Conservation (phyloP, 2,888 invertebrate genomes). For the Macrosiphum euphorbiae region DNA sequence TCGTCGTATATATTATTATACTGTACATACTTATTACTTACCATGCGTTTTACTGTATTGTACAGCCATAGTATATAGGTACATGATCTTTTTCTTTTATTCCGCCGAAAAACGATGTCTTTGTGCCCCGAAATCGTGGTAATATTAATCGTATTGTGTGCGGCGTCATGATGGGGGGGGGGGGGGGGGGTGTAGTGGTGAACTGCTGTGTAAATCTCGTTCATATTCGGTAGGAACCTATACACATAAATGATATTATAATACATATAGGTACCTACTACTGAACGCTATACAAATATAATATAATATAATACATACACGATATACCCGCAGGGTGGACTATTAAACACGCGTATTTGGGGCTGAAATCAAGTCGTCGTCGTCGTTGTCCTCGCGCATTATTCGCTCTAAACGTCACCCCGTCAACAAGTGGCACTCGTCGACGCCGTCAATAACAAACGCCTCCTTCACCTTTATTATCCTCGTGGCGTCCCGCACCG, state of each 20-base stretch:
- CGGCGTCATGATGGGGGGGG: neutral
- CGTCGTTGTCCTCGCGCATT: slow-evolving; percentile 3
- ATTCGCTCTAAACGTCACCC: neutral
- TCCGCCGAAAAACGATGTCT: neutral
- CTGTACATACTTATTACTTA: neutral
- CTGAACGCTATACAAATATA: neutral
- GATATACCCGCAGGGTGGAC: neutral
- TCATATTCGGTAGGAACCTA: neutral
- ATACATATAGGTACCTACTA: neutral
- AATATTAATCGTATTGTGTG: slow-evolving; percentile 16
- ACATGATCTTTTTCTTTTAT: neutral
- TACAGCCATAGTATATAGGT: neutral
- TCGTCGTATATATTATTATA: neutral
- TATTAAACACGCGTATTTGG: slow-evolving; percentile 8
- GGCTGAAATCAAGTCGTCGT: neutral
- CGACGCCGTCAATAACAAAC: slow-evolving; percentile 16
- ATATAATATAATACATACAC: neutral
- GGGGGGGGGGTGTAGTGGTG: neutral
- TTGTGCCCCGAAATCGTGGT: neutral
- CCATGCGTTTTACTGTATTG: neutral
- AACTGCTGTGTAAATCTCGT: neutral
- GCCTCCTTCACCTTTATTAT: neutral
- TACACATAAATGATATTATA: too few relatives aligned
- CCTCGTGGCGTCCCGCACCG: neutral
- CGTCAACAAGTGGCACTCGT: slow-evolving; percentile 35